phyloP scores from a whole-genome alignment of 2,113 vertebrate species.

The Ellobius talpinus region DNA sequence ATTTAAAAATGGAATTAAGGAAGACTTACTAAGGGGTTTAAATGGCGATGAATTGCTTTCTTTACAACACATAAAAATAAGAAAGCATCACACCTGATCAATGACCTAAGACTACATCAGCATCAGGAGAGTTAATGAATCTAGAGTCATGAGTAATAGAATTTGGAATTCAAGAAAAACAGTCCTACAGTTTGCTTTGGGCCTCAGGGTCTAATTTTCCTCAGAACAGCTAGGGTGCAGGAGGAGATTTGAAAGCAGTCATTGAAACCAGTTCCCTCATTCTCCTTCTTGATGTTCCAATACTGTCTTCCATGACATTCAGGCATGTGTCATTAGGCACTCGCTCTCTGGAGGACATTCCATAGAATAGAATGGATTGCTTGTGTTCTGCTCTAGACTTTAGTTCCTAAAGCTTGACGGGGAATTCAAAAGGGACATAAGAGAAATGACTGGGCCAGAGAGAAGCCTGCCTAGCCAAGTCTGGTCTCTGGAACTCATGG shows the following conservation, averaged over 20 bases:
- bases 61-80: not conserved
- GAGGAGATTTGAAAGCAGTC: not conserved
- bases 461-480: not conserved
- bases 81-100: not conserved
- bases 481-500: not conserved
- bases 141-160: not conserved
- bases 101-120: not conserved
- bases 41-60: not conserved
- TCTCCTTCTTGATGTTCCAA: not conserved
- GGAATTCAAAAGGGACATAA: not conserved
- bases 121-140: constrained; percentile 1
- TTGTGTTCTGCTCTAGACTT: not conserved
- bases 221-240: not conserved
- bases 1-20: constrained; percentile 52
- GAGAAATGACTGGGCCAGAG: not conserved
- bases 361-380: constrained; percentile 3
- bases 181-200: not conserved
- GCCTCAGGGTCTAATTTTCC: not conserved
- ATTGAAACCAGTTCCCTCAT: not conserved
- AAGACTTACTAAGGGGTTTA: not conserved
- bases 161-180: not conserved
- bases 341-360: not conserved
- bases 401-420: not conserved
- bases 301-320: not conserved
- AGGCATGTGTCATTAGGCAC: not conserved